A percentile compares a stretch with the other conserved stretches of the same genome.
Conservation (phyloP, 1,140 invertebrate genomes). For the Bicyclus anynana region DNA sequence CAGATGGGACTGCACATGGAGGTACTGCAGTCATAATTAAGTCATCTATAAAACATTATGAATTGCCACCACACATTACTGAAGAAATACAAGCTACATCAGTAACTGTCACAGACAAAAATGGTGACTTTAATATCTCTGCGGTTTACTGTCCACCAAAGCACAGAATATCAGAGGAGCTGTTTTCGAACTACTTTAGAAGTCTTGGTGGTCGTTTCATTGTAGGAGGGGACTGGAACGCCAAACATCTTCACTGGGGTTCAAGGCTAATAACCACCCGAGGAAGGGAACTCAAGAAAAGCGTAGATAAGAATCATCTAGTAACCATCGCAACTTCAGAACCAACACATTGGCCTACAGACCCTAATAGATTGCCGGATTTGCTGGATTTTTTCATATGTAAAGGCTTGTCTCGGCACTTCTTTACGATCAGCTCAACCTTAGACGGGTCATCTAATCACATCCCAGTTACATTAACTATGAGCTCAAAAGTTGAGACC, state of each 20-base stretch:
- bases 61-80: too few species aligned
- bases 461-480: too few species aligned
- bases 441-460: too few species aligned
- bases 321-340: constrained; percentile 11
- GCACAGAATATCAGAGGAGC: constrained; percentile 18
- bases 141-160: constrained; percentile 32
- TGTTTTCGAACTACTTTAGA: constrained; percentile 15
- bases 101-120: constrained; percentile 5
- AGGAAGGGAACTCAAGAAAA: constrained; percentile 35
- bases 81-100: too few species aligned
- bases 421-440: too few species aligned
- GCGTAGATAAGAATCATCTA: neutral
- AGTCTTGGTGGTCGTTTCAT: constrained; percentile 21
- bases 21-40: too few species aligned
- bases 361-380: constrained; percentile 48
- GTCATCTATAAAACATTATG: too few species aligned
- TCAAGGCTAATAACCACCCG: constrained; percentile 38
- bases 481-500: too few species aligned
- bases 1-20: too few species aligned
- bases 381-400: constrained; percentile 53
- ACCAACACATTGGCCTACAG: constrained; percentile 61
- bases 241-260: constrained; percentile 60
- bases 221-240: constrained; percentile 57
- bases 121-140: constrained; percentile 19
- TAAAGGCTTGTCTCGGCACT: too few species aligned